Evolutionary conservation across 2,888 invertebrate species (phyloP).

Genomic region (Lochmaea crataegi): DNA sequence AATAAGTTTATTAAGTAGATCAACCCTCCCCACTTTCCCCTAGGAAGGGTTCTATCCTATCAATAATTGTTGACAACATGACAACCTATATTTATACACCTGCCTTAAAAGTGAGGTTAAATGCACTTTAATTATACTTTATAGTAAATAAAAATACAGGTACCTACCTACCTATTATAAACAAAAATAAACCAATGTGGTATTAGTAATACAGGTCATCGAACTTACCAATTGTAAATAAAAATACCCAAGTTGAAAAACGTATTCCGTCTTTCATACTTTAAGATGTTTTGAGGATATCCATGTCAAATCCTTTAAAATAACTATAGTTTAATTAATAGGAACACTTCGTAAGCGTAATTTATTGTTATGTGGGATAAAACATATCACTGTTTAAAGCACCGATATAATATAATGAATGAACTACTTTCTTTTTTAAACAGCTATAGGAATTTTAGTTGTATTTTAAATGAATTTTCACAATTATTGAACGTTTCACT

Average conservation of each 20-base stretch:
- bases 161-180: background rate
- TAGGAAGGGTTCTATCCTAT: slow-evolving; percentile 6
- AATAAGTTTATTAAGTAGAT: background rate
- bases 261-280: slow-evolving; percentile 28
- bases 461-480: background rate
- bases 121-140: slow-evolving; percentile 7
- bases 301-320: slow-evolving; percentile 20
- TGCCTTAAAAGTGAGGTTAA: slow-evolving; percentile 22
- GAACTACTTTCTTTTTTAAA: slow-evolving; percentile 12
- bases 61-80: slow-evolving; percentile 16
- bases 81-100: slow-evolving; percentile 22
- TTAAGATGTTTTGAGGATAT: slow-evolving; percentile 18
- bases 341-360: slow-evolving; percentile 14
- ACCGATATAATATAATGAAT: background rate
- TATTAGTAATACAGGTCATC: slow-evolving; percentile 29
- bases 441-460: background rate
- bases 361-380: slow-evolving; percentile 9
- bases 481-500: background rate
- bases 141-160: slow-evolving; percentile 11
- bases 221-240: slow-evolving; percentile 53
- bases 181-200: slow-evolving; percentile 33
- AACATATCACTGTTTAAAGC: slow-evolving; percentile 16
- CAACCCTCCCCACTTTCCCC: background rate
- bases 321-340: slow-evolving; percentile 5
- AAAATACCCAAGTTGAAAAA: slow-evolving; percentile 54